phyloP scores from a whole-genome alignment of 2,797 vertebrate species.

The Garrulus glandarius region DNA sequence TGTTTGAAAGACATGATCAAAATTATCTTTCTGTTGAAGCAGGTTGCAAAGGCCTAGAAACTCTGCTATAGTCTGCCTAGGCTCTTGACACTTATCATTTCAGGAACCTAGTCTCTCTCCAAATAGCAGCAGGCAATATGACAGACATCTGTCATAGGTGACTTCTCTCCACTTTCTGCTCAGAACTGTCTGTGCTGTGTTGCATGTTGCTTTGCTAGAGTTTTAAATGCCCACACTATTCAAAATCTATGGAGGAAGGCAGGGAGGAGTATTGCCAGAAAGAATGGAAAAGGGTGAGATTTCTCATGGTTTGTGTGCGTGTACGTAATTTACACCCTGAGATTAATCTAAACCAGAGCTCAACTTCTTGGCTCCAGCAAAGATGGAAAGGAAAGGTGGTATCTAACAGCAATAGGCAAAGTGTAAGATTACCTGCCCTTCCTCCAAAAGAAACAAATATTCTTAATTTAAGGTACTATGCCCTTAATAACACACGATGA shows the following conservation, averaged over 20 bases:
- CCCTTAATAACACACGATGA: neutral
- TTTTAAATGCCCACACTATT: neutral
- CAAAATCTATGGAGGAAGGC: neutral
- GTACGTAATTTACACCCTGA: neutral
- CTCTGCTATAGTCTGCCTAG: neutral
- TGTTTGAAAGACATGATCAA: neutral
- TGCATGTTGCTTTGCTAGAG: neutral
- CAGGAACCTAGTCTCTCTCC: neutral
- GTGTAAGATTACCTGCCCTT: neutral
- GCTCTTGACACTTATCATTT: neutral
- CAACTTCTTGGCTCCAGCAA: neutral
- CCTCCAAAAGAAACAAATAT: neutral
- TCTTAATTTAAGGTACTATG: neutral
- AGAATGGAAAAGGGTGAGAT: neutral
- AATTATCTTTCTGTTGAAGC: neutral
- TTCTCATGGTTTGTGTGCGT: neutral
- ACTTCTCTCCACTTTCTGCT: neutral
- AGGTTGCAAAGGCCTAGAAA: neutral
- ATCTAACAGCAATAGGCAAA: neutral
- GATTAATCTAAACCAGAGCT: neutral
- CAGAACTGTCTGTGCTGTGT: neutral
- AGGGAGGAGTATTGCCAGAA: neutral
- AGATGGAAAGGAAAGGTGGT: neutral
- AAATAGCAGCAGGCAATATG: neutral
- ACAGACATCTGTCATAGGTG: neutral